Base-by-base conservation (phyloP, 2,797 vertebrate species). In the Atherinosoma microstoma region DNA sequence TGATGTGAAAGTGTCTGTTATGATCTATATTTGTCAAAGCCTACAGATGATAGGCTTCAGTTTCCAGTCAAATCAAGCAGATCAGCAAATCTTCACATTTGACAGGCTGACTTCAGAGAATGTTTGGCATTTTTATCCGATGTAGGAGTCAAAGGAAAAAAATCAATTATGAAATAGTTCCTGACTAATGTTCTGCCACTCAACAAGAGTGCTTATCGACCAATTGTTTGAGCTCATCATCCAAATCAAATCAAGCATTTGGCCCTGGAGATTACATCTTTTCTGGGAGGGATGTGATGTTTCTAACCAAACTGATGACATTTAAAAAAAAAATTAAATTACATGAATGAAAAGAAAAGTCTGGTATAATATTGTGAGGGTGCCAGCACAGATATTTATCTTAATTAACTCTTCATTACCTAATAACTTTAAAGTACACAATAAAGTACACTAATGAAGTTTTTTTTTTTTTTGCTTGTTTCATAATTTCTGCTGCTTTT, bases 161-260 rank as follows among this genome's bases (percentile, higher is more conserved):
- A 59, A 59, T 58, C 30, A 27, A 11, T 56, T 56, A 30, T 30
- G 54, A 29, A 58, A 24, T n/a, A 45, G 56, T 58, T 58, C 29
- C 40, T 32, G 54, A 58, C 35, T 34, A 67, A 58, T 42, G 13
- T 29, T 30, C 29, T 56, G 54, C 16, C 54, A 27, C 22, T 53
- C 36, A 42, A 15, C 12, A 24, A 7, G 9, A 0, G 10, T 27
- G 29, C 13, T 75, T 54, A 68, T 49, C 12, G 16, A 34, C 56
- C 40, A 49, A 32, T 49, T 62, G 54, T 68, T 68, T 68, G 15
- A 57, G 29, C 10, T 30, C 54, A 16, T 8, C 24, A 27, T 75
- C 54, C 34, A 75, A 75, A 68, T 75, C 11, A 70, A 65, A 70
- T 76, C 54, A 76, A 60, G 29, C 10, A 51, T 22, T 76, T 65